Base-by-base conservation (phyloP, 2,797 vertebrate genomes). In the Diplodus puntazzo region DNA sequence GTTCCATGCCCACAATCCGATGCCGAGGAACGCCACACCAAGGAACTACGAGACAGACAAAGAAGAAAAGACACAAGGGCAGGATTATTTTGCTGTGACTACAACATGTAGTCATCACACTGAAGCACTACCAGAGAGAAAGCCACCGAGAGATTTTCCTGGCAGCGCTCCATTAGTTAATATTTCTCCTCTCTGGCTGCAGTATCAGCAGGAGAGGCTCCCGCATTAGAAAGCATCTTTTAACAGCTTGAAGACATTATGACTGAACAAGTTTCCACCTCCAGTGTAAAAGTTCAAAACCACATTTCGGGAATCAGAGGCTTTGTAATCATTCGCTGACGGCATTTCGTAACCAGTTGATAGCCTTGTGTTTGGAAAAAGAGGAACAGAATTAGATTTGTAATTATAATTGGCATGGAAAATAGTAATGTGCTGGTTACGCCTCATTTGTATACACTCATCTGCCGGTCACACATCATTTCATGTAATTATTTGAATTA, bases 1-100 rank as follows among this genome's bases (percentile, higher is more conserved):
- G 90, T 97, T 99, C 98, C 98, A 99, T 67, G 98, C 98, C 98
- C 98, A 99, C 69, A 99, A 86, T 70, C 98, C 98, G 57, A 99
- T 98, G 87, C 95, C 98, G 75, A 99, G 97, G 95, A 99, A 99
- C 0, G 98, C 96, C 91, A 99, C 96, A 85, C 98, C 98, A 66
- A 99, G 96, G 91, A 99, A 97, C 98, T 99, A 89, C 82, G 76
- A 93, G 62, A 55, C 57, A 46, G 17, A 58, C 9, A 27, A 75
- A 67, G 45, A 75, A 52, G 34, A 75, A 1, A 68, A 68, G 25
- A 69, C 10, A 59, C 52, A 63, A 69, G 21, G 73, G 45, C 7
- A 42, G 42, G 45, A 52, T 82, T 79, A 77, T 78, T 81, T 43
- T 73, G 67, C 76, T 81, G 75, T 82, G 77, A 87, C 64, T 68